phyloP scores from a whole-genome alignment of 2,888 invertebrate genomes.

The Hydrotaea cyrtoneurina region DNA sequence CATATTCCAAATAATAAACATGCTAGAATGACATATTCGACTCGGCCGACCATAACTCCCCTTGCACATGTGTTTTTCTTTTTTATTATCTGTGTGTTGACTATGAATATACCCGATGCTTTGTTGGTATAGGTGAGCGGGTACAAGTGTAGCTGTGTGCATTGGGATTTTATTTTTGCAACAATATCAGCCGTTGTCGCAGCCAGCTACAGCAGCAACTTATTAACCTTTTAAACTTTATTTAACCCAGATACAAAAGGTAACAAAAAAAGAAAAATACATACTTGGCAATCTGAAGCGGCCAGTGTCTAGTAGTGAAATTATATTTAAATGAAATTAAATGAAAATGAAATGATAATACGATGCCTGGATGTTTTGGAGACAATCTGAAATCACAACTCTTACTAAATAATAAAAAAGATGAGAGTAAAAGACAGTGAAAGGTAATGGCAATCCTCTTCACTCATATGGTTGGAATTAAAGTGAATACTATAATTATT shows the following conservation, averaged over 20 bases:
- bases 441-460: neutral
- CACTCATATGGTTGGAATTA: too few relatives aligned
- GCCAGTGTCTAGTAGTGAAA: neutral
- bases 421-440: neutral
- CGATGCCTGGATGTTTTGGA: neutral
- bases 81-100: neutral
- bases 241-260: constrained; percentile 42
- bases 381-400: neutral
- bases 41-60: too few relatives aligned
- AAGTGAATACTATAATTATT: neutral
- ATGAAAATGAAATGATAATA: constrained; percentile 2
- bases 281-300: neutral
- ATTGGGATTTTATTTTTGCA: neutral
- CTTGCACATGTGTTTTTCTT: neutral
- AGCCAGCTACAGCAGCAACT: constrained; percentile 29
- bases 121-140: constrained; percentile 9
- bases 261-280: too few relatives aligned
- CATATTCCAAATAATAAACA: too few relatives aligned
- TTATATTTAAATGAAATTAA: constrained; percentile 4
- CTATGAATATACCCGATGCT: neutral
- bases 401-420: neutral
- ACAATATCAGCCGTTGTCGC: neutral
- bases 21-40: too few relatives aligned
- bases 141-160: neutral
- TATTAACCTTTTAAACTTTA: constrained; percentile 51